phyloP scores from a whole-genome alignment of 2,888 invertebrate species.

The Perizoma flavofasciatum region DNA sequence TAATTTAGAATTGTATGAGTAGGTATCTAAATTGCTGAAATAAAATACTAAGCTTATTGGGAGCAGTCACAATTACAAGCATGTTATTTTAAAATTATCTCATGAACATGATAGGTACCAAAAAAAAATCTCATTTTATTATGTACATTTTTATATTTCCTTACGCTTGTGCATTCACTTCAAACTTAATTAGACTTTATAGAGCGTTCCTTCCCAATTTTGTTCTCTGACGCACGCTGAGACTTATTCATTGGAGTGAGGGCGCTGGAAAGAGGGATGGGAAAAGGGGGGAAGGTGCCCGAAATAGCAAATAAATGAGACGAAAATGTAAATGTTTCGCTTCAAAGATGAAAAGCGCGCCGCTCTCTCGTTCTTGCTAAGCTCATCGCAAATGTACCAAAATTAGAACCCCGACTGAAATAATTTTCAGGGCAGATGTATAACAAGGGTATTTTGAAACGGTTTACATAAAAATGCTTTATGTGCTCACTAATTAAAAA shows the following conservation, averaged over 20 bases:
- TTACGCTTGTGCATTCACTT: conserved; percentile 80
- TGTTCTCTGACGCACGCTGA: conserved; percentile 78
- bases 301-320: conserved; percentile 85
- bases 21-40: conserved; percentile 19
- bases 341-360: conserved; percentile 82
- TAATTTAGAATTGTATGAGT: conserved; percentile 17
- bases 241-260: conserved; percentile 79
- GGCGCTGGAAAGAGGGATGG: conserved; percentile 50
- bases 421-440: conserved; percentile 79
- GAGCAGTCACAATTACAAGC: conserved; percentile 30
- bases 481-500: conserved; percentile 48
- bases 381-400: conserved; percentile 82
- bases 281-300: conserved; percentile 64
- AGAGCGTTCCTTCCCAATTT: conserved; percentile 83
- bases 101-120: conserved; percentile 40
- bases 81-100: conserved; percentile 33
- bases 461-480: conserved; percentile 50
- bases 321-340: conserved; percentile 84
- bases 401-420: conserved; percentile 78
- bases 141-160: conserved; percentile 74
- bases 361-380: conserved; percentile 78
- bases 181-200: conserved; percentile 84
- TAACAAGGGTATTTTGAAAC: conserved; percentile 49
- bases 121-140: conserved; percentile 61
- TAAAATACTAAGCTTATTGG: conserved; percentile 28